Conservation (phyloP, 2,113 vertebrate species). For the Opisthocomus hoazin region DNA sequence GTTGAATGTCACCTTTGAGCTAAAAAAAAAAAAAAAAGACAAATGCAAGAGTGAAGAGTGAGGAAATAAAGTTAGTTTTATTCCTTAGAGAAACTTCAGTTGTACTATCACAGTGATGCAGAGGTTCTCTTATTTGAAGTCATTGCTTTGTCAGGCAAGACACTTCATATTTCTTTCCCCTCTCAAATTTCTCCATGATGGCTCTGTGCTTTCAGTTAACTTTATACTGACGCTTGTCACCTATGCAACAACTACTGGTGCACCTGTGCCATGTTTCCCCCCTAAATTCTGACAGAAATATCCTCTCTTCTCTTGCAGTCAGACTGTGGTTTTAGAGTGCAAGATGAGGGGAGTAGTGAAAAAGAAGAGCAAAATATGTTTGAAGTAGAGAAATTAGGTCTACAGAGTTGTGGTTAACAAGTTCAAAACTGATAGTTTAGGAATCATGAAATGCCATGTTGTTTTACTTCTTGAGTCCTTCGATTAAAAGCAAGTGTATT, state of each 20-base stretch:
- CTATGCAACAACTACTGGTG: neutral
- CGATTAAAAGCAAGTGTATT: neutral
- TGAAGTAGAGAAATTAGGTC: neutral
- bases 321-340: neutral
- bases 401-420: neutral
- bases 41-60: neutral
- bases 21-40: neutral
- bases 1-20: neutral
- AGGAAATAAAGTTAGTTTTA: neutral
- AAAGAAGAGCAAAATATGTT: neutral
- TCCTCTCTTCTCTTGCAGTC: neutral
- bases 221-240: neutral
- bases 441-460: neutral
- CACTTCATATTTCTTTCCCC: neutral
- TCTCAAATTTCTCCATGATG: neutral
- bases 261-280: neutral
- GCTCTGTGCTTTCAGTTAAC: neutral
- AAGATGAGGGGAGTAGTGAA: neutral
- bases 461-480: neutral
- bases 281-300: neutral
- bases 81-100: neutral
- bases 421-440: neutral
- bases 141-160: neutral
- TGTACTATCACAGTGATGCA: neutral
- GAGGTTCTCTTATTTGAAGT: neutral